Evolutionary conservation across 2,888 invertebrate species (phyloP).

Genomic region (Drosophila setosimentum): DNA sequence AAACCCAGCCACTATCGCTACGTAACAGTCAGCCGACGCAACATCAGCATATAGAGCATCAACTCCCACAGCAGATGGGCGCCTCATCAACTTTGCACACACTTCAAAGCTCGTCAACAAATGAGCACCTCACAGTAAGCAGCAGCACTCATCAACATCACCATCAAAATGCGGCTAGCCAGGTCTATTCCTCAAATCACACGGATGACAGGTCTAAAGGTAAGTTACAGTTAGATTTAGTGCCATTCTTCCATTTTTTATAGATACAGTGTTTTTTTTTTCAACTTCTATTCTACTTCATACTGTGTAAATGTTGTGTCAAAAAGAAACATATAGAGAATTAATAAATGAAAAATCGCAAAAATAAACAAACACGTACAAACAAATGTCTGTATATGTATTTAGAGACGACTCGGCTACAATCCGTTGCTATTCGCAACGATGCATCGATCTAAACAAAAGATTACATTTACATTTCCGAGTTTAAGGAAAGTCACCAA

Average conservation of each 20-base stretch:
- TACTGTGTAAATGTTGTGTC: background rate
- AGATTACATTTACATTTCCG: conserved; percentile 54
- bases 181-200: conserved; percentile 49
- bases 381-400: background rate
- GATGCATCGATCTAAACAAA: conserved; percentile 38
- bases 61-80: conserved; percentile 42
- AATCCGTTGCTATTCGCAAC: conserved; percentile 1
- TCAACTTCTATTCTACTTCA: background rate
- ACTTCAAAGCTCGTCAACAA: conserved; percentile 50
- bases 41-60: conserved; percentile 31
- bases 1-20: conserved; percentile 35
- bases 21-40: conserved; percentile 43
- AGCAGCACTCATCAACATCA: conserved; percentile 49
- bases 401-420: conserved; percentile 1
- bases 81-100: conserved; percentile 57
- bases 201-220: conserved; percentile 71
- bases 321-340: background rate
- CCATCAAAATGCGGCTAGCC: conserved; percentile 44
- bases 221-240: conserved; percentile 33
- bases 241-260: background rate
- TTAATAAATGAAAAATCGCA: background rate
- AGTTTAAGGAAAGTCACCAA: conserved; percentile 14
- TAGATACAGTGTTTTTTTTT: background rate
- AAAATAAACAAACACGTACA: background rate
- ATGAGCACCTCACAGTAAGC: conserved; percentile 44